Percentiles rank a stretch among this genome's conserved stretches.
These are phyloP conservation scores for Indri indri DNA, from an alignment of 2,113 vertebrate species.

Conservation along the genomic window DNA sequence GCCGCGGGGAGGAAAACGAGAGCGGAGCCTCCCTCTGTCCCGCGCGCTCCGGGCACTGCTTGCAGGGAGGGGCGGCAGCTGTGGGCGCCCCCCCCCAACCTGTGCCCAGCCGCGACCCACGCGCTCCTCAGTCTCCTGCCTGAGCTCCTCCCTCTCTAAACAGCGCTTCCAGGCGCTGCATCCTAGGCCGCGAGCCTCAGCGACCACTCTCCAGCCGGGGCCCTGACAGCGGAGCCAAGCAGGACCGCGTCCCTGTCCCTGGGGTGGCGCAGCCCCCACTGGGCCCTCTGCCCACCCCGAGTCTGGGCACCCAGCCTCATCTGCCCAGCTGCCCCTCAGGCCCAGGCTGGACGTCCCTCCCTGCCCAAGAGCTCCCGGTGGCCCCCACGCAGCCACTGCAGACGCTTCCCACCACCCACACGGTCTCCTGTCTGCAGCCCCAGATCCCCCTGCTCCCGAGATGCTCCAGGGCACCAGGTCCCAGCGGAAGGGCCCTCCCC, in stretches of 20 bases:
- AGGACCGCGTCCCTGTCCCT: not conserved
- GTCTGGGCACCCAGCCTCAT: not conserved
- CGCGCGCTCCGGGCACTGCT: accelerated
- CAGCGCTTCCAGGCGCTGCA: not conserved
- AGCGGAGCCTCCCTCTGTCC: not conserved
- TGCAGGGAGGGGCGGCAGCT: accelerated
- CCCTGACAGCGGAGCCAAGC: accelerated
- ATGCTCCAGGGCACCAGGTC: not conserved
- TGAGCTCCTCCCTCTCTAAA: not conserved
- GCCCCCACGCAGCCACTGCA: not conserved
- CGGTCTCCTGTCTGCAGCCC: not conserved
- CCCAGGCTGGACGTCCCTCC: not conserved
- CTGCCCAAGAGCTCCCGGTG: not conserved
- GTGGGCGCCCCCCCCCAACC: not conserved
- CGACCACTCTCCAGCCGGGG: accelerated
- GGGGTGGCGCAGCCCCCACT: not conserved
- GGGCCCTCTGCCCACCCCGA: not conserved
- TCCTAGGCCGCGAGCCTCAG: not conserved
- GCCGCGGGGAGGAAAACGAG: not conserved
- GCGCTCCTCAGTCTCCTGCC: not conserved
- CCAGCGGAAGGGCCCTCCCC: not conserved
- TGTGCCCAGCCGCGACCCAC: not conserved
- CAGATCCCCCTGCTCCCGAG: not conserved
- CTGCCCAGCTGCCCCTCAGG: not conserved
- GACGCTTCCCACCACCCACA: accelerated